Evolutionary conservation across 2,797 vertebrate genomes (phyloP).

Genomic region (Poeciliopsis gracilis): DNA sequence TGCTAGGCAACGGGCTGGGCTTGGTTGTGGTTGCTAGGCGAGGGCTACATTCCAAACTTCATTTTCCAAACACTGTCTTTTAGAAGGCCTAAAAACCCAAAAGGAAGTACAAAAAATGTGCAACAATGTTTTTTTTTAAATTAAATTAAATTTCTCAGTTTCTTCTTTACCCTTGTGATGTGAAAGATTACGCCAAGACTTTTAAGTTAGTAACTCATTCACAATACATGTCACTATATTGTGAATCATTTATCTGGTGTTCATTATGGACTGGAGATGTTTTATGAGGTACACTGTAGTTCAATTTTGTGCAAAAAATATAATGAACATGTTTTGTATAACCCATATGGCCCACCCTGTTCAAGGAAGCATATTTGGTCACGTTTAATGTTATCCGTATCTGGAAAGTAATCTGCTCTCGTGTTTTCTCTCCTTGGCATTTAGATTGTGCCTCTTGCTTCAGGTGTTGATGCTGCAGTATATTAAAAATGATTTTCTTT

Average conservation of each 20-base stretch:
- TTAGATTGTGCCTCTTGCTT: background rate
- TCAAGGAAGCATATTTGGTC: too few species aligned
- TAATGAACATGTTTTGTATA: too few species aligned
- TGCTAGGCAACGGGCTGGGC: too few species aligned
- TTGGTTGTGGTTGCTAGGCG: too few species aligned
- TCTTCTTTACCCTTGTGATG: background rate
- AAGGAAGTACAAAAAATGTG: too few species aligned
- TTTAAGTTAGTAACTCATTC: background rate
- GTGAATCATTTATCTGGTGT: background rate
- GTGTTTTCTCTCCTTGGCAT: background rate
- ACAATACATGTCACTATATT: background rate
- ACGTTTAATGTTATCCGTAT: background rate
- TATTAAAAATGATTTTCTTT: conserved; percentile 13
- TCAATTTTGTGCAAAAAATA: too few species aligned
- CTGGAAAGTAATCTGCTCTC: background rate
- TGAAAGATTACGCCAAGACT: background rate
- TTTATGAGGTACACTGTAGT: background rate
- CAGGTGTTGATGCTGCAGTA: background rate
- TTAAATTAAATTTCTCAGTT: background rate
- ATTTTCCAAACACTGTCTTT: too few species aligned
- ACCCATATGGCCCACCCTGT: too few species aligned
- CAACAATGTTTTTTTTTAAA: background rate
- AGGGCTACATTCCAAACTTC: too few species aligned
- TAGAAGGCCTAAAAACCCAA: too few species aligned
- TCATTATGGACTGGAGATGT: background rate